Evolutionary conservation across 1,140 invertebrate genomes (phyloP).

Genomic region (Augochlora pura): DNA sequence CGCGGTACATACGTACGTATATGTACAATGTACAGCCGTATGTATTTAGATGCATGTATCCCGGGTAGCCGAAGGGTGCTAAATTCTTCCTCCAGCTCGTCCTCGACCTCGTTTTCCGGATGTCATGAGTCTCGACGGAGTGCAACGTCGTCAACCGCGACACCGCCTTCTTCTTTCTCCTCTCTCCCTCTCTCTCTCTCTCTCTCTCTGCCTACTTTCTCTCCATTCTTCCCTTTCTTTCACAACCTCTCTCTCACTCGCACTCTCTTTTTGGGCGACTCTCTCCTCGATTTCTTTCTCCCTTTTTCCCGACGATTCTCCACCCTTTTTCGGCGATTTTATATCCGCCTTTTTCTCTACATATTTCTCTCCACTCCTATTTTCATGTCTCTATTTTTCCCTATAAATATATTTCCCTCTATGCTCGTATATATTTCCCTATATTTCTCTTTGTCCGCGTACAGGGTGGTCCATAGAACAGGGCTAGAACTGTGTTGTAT

Average conservation of each 20-base stretch:
- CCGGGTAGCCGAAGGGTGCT: conserved; percentile 29
- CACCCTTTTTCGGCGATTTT: neutral
- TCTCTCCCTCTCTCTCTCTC: conserved; percentile 3
- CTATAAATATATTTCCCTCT: too few relatives aligned
- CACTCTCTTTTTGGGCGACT: neutral
- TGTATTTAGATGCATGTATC: conserved; percentile 9
- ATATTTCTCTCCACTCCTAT: too few relatives aligned
- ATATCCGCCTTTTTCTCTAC: too few relatives aligned
- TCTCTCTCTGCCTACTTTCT: neutral
- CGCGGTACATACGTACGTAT: conserved; percentile 2
- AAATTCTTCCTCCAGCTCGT: conserved; percentile 45
- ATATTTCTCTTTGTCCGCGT: too few relatives aligned
- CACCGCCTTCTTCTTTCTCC: conserved; percentile 19
- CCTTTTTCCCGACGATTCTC: neutral
- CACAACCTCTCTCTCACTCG: too few relatives aligned
- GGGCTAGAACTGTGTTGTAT: too few relatives aligned
- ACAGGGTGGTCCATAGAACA: too few relatives aligned
- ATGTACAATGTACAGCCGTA: neutral
- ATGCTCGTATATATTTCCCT: too few relatives aligned
- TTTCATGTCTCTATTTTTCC: too few relatives aligned
- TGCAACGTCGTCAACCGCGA: conserved; percentile 31
- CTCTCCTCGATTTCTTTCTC: neutral
- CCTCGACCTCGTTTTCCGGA: conserved; percentile 61
- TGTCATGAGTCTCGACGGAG: conserved; percentile 50
- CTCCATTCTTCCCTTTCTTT: conserved; percentile 10